A percentile compares a stretch with the other conserved stretches of the same genome.
These are phyloP conservation scores for Eutrigla gurnardus DNA, from an alignment of 2,797 vertebrate species.

Conservation along the genomic window DNA sequence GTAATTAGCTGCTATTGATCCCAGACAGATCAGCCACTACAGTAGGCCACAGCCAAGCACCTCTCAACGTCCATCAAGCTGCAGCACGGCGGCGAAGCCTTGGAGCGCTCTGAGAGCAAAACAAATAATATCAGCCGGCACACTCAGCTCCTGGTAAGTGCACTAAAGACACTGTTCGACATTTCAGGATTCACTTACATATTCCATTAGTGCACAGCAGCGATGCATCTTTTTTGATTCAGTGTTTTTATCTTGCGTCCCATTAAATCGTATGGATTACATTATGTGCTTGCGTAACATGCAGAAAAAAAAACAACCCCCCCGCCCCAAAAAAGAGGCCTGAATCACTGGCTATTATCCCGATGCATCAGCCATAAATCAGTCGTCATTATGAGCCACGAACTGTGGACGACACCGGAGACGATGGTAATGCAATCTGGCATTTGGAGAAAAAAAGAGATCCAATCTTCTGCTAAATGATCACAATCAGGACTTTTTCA, in stretches of 20 bases:
- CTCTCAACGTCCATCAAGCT: conserved; percentile 78
- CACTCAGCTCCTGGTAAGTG: conserved; percentile 76
- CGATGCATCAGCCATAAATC: conserved; percentile 72
- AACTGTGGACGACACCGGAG: conserved; percentile 53
- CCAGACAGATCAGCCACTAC: conserved; percentile 80
- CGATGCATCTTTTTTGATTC: conserved; percentile 72
- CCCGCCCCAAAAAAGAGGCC: neutral
- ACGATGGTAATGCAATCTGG: conserved; percentile 75
- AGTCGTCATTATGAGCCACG: conserved; percentile 66
- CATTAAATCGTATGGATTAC: conserved; percentile 73
- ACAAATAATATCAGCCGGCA: conserved; percentile 77
- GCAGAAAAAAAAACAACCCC: conserved; percentile 28
- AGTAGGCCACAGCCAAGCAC: conserved; percentile 80
- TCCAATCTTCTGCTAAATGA: conserved; percentile 73
- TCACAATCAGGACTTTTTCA: conserved; percentile 76
- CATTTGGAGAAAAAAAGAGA: conserved; percentile 65
- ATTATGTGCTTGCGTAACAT: conserved; percentile 66
- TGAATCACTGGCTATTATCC: conserved; percentile 67
- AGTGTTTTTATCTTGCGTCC: conserved; percentile 71
- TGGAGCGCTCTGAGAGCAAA: conserved; percentile 70
- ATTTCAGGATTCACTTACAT: conserved; percentile 78
- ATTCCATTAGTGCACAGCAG: conserved; percentile 73
- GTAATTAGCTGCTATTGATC: conserved; percentile 88
- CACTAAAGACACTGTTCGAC: conserved; percentile 74
- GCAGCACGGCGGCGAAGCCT: conserved; percentile 62